Conservation (phyloP, 2,113 vertebrate species). For the Pteruthius melanotis region DNA sequence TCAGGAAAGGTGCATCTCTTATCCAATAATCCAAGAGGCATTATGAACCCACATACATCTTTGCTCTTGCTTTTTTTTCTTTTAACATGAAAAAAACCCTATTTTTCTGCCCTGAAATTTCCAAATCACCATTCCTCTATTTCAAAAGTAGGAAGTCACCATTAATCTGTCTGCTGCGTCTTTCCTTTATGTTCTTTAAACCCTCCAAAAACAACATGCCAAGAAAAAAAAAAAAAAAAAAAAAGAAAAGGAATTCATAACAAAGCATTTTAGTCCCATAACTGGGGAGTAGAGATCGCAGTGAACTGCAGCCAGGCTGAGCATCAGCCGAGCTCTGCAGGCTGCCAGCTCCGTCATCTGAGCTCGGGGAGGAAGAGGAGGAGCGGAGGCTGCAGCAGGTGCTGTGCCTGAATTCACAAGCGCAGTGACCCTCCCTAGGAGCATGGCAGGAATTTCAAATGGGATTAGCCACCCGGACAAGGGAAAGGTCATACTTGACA, state of each 20-base stretch:
- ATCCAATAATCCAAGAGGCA: background rate
- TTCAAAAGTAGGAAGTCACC: background rate
- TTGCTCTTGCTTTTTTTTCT: background rate
- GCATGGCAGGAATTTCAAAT: conserved; percentile 76
- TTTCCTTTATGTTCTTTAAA: conserved; percentile 1
- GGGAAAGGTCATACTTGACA: conserved; percentile 78
- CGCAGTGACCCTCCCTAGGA: conserved; percentile 67
- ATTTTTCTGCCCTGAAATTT: background rate
- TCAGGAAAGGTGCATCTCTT: background rate
- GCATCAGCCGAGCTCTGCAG: background rate
- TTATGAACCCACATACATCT: background rate
- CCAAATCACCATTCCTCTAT: background rate
- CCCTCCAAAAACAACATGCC: background rate
- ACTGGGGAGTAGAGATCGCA: background rate
- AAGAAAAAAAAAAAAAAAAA: background rate
- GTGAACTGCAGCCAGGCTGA: background rate
- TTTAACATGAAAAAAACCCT: background rate
- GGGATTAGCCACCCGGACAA: conserved; percentile 79
- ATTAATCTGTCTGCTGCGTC: background rate
- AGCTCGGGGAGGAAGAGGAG: conserved; percentile 32
- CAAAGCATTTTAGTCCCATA: background rate
- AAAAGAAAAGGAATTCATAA: background rate
- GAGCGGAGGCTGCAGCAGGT: conserved; percentile 64
- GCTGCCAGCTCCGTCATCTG: background rate
- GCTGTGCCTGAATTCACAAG: conserved; percentile 57